Base-by-base conservation (phyloP, 1,140 invertebrate species). In the Drosophila pruinosa region DNA sequence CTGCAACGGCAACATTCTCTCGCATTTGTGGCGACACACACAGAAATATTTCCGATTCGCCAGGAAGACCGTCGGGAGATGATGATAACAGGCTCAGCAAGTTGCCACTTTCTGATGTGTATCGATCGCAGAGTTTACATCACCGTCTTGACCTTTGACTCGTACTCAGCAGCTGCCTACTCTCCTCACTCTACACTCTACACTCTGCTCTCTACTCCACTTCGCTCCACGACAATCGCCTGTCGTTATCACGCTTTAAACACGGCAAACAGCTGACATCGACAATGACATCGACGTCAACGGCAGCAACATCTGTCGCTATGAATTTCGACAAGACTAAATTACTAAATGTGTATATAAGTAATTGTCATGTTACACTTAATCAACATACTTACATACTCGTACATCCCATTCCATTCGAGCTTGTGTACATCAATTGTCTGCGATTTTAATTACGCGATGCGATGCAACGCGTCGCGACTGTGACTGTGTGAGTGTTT, bases 341-440 rank as follows among this genome's bases (percentile, higher is more conserved):
- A 68, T 72, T 72, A 72, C 73, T 75, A 68, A 75, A 75, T 62
- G 47, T 57, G 45, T 61, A 74, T 72, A 80, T 69, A 47, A 64
- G 67, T 70, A 86, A 86, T 85, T 81, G 73, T 86, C 73, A 72
- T 86, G 69, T 74, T 80, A 59, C 71, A 77, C 77, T 77, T 80
- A 76, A 86, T 86, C 79, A 75, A 77, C 67, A 57, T 53, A 36
- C 14, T 15, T 53, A 17, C 31, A 15, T 28, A 3, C n/a, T n/a
- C 21, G 19, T 47, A 36, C 10, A 14, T 36, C 10, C 34, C 10
- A 38, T 4, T 15, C 19, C 45, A 58, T 57, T 12, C 3, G 6
- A 31, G 28, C n/a, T 10, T 56, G 10, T 53, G 56, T 52, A 19
- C 41, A 45, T 24, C 43, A 24, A 12, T 45, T 48, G 34, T 39